Evolutionary conservation across 2,888 invertebrate genomes (phyloP).

Genomic region (Philonicus albiceps): DNA sequence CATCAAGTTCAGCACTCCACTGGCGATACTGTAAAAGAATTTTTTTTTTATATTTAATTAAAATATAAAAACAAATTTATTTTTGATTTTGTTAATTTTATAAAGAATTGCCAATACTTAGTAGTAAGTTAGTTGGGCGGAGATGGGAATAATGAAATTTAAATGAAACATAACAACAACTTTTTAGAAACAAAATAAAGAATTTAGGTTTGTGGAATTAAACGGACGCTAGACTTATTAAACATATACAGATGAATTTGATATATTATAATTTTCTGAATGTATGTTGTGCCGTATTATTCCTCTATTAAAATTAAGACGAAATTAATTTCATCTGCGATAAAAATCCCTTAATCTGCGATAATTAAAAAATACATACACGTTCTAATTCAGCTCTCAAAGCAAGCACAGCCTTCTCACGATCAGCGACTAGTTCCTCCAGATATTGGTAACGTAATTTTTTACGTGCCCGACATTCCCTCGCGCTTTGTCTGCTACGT

Average conservation of each 20-base stretch:
- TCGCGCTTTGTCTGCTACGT: constrained; percentile 94
- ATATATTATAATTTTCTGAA: no score
- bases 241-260: no score
- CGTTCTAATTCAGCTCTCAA: constrained; percentile 89
- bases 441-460: constrained; percentile 96
- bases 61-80: no score
- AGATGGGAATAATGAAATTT: no score
- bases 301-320: background rate
- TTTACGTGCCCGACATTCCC: constrained; percentile 96
- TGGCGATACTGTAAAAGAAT: constrained; percentile 73
- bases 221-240: no score
- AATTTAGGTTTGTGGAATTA: no score
- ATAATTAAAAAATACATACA: constrained; percentile 65
- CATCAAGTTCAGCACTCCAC: constrained; percentile 83
- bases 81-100: no score
- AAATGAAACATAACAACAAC: no score
- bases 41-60: background rate
- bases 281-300: no score
- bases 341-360: background rate
- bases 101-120: no score
- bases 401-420: constrained; percentile 90
- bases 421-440: constrained; percentile 91
- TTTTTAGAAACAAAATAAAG: no score
- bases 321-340: background rate
- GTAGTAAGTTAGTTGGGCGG: no score